These are phyloP conservation scores for Labia minor DNA, from an alignment of 2,888 invertebrate genomes.

Conservation along the genomic window DNA sequence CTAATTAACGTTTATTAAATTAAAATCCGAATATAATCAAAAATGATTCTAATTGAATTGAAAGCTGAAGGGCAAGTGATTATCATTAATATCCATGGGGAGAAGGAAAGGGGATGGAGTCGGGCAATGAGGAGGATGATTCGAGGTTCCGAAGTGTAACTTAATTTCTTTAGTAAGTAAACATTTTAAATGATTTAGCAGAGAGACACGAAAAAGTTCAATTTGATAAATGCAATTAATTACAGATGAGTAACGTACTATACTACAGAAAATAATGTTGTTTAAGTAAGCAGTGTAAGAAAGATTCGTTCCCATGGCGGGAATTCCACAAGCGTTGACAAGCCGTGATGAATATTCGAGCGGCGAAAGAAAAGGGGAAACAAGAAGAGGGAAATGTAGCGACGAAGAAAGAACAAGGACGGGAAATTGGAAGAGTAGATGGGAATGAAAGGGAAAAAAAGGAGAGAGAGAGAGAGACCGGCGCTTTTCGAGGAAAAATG, in stretches of 20 bases:
- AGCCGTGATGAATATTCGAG: slow-evolving; percentile 13
- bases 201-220: background rate
- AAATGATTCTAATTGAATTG: background rate
- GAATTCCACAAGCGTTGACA: slow-evolving; percentile 13
- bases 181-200: background rate
- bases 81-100: background rate
- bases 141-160: background rate
- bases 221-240: slow-evolving; percentile 4
- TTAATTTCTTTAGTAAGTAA: background rate
- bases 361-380: background rate
- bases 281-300: slow-evolving; percentile 2
- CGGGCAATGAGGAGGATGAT: too few species aligned
- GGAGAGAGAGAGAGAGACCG: background rate
- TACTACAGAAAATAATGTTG: background rate
- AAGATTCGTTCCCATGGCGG: background rate
- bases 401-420: background rate
- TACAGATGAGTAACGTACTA: slow-evolving; percentile 13
- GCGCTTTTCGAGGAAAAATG: background rate
- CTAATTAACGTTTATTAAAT: background rate
- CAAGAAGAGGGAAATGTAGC: slow-evolving; percentile 2
- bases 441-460: background rate
- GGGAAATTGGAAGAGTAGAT: background rate
- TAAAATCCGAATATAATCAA: background rate
- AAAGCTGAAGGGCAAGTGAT: background rate
- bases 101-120: too few species aligned